Percentiles rank a stretch among this genome's conserved stretches.
phyloP scores from a whole-genome alignment of 2,888 invertebrate genomes.

The Teinopalpus imperialis region DNA sequence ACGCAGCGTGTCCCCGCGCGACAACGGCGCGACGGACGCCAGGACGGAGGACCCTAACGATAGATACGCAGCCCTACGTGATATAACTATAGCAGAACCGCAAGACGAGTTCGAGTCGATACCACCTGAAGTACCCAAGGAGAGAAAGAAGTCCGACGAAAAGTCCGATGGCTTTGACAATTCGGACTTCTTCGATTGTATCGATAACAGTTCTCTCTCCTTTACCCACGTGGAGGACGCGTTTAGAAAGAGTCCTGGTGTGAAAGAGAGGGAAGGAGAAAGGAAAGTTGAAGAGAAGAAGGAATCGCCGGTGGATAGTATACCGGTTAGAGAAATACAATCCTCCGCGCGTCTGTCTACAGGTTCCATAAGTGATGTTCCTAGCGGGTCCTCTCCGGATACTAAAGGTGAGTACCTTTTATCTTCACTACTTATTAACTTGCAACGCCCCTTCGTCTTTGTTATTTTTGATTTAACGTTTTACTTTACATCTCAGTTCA shows the following conservation, averaged over 20 bases:
- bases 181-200: constrained; percentile 77
- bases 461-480: too few species aligned
- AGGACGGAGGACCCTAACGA: constrained; percentile 79
- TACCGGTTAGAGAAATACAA: constrained; percentile 46
- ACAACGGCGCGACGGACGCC: constrained; percentile 64
- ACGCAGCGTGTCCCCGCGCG: constrained; percentile 68
- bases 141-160: constrained; percentile 75
- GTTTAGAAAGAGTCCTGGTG: constrained; percentile 71
- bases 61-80: constrained; percentile 91
- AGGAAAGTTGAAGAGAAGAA: constrained; percentile 50
- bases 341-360: constrained; percentile 81
- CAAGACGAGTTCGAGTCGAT: constrained; percentile 78
- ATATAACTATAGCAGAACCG: constrained; percentile 86
- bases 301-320: constrained; percentile 46
- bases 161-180: constrained; percentile 79
- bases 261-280: constrained; percentile 63
- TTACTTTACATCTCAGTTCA: too few species aligned
- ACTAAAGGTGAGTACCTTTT: constrained; percentile 62
- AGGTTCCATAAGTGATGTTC: constrained; percentile 84
- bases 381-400: constrained; percentile 85
- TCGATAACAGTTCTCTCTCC: constrained; percentile 75
- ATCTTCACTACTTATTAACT: too few species aligned
- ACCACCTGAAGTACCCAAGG: constrained; percentile 72
- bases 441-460: too few species aligned
- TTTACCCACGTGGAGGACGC: constrained; percentile 76